Conservation (phyloP, 92 coral and sea anemone species). For the Heliopora coerulea region DNA sequence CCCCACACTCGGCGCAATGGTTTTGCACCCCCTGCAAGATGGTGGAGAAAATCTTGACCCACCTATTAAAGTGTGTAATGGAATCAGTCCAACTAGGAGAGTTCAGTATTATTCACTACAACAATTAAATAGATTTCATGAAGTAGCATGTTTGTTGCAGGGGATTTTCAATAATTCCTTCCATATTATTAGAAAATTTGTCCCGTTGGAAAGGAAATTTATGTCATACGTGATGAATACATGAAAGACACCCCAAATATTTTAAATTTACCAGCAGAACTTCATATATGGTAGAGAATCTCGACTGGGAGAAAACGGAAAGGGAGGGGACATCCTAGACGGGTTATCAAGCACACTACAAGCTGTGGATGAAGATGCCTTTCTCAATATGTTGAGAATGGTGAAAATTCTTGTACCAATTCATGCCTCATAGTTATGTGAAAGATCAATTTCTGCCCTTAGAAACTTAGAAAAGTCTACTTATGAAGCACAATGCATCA, state of each 20-base stretch:
- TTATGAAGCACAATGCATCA: too few species aligned
- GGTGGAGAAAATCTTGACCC: too few species aligned
- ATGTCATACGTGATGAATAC: conserved; percentile 33
- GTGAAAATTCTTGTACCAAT: conserved; percentile 42
- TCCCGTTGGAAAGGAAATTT: conserved; percentile 41
- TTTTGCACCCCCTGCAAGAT: too few species aligned
- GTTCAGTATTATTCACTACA: conserved; percentile 45
- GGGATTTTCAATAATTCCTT: conserved; percentile 39
- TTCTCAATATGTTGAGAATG: conserved; percentile 17
- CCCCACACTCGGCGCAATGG: too few species aligned
- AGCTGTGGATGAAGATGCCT: not conserved
- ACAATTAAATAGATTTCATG: conserved; percentile 46
- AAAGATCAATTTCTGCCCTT: too few species aligned
- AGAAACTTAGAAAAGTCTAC: too few species aligned
- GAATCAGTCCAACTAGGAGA: conserved; percentile 30
- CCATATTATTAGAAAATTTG: conserved; percentile 29
- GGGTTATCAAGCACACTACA: conserved; percentile 36
- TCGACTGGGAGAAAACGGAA: conserved; percentile 38
- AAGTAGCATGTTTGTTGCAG: conserved; percentile 41
- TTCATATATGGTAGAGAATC: conserved; percentile 44
- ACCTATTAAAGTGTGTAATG: too few species aligned
- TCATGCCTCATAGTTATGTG: not conserved
- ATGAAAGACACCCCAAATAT: conserved; percentile 30
- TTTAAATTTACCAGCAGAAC: conserved; percentile 45
- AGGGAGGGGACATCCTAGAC: conserved; percentile 38